Base-by-base conservation (phyloP, 2,888 invertebrate genomes). In the Buathra laborator region DNA sequence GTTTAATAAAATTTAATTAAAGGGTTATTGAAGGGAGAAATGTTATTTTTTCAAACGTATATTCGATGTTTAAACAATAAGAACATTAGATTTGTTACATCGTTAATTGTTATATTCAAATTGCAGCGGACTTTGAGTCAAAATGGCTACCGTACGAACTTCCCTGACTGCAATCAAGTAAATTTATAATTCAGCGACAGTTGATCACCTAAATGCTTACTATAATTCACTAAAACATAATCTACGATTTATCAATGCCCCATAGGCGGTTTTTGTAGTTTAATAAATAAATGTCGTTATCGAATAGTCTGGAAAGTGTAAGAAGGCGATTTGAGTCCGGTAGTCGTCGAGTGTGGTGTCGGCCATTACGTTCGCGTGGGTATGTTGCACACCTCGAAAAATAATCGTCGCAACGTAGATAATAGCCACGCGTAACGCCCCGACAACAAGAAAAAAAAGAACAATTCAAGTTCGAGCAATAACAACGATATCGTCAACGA, bases 311-410 rank as follows among this genome's bases (percentile, higher is more conserved):
- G 29, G 32, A 14, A 32, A 62, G 62, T 14, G n/a, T 32, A 12
- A 4, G 32, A 32, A 62, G 62, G 29, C 2, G 10, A 32, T 62
- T 62, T 67, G 85, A 82, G 24, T 53, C 66, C 62, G 59, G 66
- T 48, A 75, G 82, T 85, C 46, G 62, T 79, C 59, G 82, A 85
- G 85, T 82, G 66, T 76, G 75, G 82, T 85, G 82, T 85, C 85
- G 82, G 82, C 85, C 85, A 85, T 85, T 85, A 79, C 85, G 85
- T 85, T 85, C 85, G 85, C 85, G 85, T 85, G 82, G 85, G 85
- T 85, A 85, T 85, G 82, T 85, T 85, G 79, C 79, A 71, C 59
- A 79, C 78, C 80, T 72, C 82, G 76, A 82, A 79, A 79, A 77
- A 62, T 77, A 48, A 68, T 68, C 78, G 74, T 84, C 78, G 74